A percentile compares a stretch with the other conserved stretches of the same genome.
Evolutionary conservation across 1,140 invertebrate genomes (phyloP).

Genomic region (Muscidifurax raptorellus): DNA sequence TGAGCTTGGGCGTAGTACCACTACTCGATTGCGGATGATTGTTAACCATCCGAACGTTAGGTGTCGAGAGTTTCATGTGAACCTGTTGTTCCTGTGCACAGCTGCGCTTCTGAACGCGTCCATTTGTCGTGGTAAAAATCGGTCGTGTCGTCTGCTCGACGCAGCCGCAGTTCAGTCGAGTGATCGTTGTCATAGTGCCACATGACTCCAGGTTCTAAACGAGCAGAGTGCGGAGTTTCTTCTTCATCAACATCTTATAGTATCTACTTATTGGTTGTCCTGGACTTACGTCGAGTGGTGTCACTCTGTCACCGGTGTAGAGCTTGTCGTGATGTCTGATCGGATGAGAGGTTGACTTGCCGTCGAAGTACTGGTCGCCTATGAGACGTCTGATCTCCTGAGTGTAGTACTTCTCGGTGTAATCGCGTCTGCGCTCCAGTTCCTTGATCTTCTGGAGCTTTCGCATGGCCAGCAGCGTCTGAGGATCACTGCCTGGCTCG

Average conservation of each 20-base stretch:
- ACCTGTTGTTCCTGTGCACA: slow-evolving; percentile 46
- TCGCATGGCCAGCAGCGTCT: slow-evolving; percentile 44
- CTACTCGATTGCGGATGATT: neutral
- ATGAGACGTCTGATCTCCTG: slow-evolving; percentile 56
- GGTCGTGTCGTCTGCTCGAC: slow-evolving; percentile 56
- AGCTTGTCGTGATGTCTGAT: neutral
- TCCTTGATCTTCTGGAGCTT: slow-evolving; percentile 55
- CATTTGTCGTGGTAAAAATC: slow-evolving; percentile 58
- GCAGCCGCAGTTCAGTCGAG: slow-evolving; percentile 59
- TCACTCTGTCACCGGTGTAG: neutral
- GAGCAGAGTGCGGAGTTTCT: no score
- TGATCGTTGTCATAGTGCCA: slow-evolving; percentile 61
- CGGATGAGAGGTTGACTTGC: neutral
- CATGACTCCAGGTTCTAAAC: slow-evolving; percentile 56
- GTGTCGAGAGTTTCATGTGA: slow-evolving; percentile 37
- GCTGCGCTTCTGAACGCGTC: slow-evolving; percentile 49
- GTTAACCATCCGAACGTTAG: slow-evolving; percentile 32
- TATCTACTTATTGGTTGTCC: no score
- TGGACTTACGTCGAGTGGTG: slow-evolving; percentile 24
- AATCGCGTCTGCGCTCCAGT: slow-evolving; percentile 54
- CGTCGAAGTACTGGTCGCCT: slow-evolving; percentile 25
- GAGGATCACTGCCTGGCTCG: slow-evolving; percentile 20
- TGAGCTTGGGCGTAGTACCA: neutral
- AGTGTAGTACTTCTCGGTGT: slow-evolving; percentile 57
- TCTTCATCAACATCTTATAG: no score